Evolutionary conservation across 2,113 vertebrate species (phyloP), one percentile per base, ranked within the genome.

Genomic region (Piprites chloris): DNA sequence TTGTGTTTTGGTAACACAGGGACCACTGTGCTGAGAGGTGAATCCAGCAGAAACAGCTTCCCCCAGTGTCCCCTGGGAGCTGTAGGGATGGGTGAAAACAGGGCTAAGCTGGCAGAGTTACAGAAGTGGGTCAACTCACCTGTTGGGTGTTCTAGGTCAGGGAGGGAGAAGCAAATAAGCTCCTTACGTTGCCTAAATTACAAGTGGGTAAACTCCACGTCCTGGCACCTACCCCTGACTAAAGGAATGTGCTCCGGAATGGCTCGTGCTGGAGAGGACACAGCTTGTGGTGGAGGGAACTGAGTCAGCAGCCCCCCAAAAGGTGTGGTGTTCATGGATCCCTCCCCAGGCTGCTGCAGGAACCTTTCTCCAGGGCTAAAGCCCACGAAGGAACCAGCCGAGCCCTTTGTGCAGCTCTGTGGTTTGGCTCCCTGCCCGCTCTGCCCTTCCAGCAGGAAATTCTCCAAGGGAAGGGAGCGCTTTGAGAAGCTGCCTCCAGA

Each of bases 371-470:
- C 75, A 52, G 79, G 92, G 87, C 89, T 80, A 20, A 79, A 75
- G 75, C 82, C 55, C 1, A 23, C 37, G 59, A 75, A 50, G 84
- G 71, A 86, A 56, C 44, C 74, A 88, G 96, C 95, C 94, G 85
- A 37, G 56, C 77, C 91, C 62, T 75, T 75, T 87, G 80, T 59
- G 61, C 65, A 68, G 72, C 67, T 93, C 92, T 85, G 74, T 78
- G 72, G 83, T 68, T 96, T 89, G 93, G 94, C 91, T 88, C 50
- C 15, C 59, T 78, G 90, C 96, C 88, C 17, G 4, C 49, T 73
- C 75, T 89, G 87, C 65, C 72, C 92, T 93, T 90, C 11, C 4
- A 94, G 92, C 62, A 90, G 95, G 84, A 95, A 95, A 69, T 5
- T 56, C 92, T 97, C 91, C 61, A 93, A 95, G 78, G 90, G 73